phyloP scores from a whole-genome alignment of 2,888 invertebrate genomes.

The Andrena haemorrhoa region DNA sequence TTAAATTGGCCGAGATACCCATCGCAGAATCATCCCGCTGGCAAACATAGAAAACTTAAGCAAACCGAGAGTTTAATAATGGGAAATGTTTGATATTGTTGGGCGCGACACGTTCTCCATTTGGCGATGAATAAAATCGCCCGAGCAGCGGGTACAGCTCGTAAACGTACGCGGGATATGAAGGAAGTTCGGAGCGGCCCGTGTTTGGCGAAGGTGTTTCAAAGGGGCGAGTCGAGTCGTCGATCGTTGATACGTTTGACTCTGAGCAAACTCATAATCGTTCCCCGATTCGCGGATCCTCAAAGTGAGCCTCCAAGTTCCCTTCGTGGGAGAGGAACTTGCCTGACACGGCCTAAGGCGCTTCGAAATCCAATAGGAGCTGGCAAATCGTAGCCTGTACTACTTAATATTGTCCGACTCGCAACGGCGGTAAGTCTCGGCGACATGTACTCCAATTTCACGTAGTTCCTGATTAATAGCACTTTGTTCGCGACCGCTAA shows the following conservation, averaged over 20 bases:
- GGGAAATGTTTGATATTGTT: not conserved
- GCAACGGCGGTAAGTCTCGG: conserved; percentile 48
- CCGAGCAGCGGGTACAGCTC: not conserved
- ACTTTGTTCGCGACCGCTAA: conserved; percentile 10
- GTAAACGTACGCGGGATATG: not conserved
- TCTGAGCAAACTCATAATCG: conserved; percentile 72
- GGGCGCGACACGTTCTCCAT: not conserved
- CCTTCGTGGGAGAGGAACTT: conserved; percentile 43
- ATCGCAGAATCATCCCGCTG: conserved; percentile 5
- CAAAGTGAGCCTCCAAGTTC: conserved; percentile 62
- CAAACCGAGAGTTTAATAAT: not conserved
- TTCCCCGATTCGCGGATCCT: conserved; percentile 52
- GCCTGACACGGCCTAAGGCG: conserved; percentile 62
- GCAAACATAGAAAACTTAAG: not conserved
- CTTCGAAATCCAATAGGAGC: conserved; percentile 34
- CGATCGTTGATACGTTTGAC: conserved; percentile 54
- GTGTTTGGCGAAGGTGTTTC: conserved; percentile 27
- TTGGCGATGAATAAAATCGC: too few relatives aligned
- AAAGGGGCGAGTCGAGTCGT: conserved; percentile 42
- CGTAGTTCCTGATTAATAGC: conserved; percentile 27
- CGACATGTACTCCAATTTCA: conserved; percentile 2
- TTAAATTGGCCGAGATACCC: not conserved
- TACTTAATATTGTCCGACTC: conserved; percentile 55
- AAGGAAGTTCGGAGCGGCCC: conserved; percentile 14
- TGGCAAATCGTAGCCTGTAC: conserved; percentile 39